phyloP scores from a whole-genome alignment of 1,140 invertebrate species.

The Drosophila repleta region DNA sequence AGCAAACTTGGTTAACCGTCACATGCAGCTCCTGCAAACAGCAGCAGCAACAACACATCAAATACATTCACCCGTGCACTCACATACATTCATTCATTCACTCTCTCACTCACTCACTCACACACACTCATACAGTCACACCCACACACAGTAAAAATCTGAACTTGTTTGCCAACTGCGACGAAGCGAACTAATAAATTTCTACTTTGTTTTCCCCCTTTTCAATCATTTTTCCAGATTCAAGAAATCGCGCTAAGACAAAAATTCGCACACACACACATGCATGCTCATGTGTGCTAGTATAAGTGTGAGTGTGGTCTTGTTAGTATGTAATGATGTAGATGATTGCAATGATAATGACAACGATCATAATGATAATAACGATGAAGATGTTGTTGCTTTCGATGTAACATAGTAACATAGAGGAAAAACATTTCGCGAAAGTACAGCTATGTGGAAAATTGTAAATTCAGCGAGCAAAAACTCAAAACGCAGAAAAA shows the following conservation, averaged over 20 bases:
- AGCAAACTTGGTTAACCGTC: conserved; percentile 49
- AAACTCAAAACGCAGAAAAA: conserved; percentile 82
- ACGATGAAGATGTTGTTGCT: conserved; percentile 52
- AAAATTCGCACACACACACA: conserved; percentile 24
- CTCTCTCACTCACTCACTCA: conserved; percentile 19
- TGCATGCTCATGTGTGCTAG: conserved; percentile 18
- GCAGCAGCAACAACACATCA: conserved; percentile 13
- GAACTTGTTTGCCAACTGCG: conserved; percentile 79
- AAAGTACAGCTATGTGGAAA: conserved; percentile 82
- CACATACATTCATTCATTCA: conserved; percentile 34
- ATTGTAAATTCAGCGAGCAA: conserved; percentile 78
- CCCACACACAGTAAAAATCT: conserved; percentile 51
- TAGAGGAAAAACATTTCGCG: conserved; percentile 59
- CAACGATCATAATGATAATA: conserved; percentile 28
- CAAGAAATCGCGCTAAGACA: conserved; percentile 53
- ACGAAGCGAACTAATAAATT: conserved; percentile 82
- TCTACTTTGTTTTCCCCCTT: conserved; percentile 63
- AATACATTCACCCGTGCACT: conserved; percentile 42
- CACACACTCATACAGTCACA: conserved; percentile 47
- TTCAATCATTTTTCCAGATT: conserved; percentile 75
- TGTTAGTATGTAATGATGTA: conserved; percentile 62
- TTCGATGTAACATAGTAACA: conserved; percentile 29
- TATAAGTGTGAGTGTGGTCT: conserved; percentile 51
- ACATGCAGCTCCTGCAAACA: conserved; percentile 45
- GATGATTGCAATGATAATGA: conserved; percentile 33